Base-by-base conservation (phyloP, 2,888 invertebrate genomes). In the Eumacrocentrus americanus region DNA sequence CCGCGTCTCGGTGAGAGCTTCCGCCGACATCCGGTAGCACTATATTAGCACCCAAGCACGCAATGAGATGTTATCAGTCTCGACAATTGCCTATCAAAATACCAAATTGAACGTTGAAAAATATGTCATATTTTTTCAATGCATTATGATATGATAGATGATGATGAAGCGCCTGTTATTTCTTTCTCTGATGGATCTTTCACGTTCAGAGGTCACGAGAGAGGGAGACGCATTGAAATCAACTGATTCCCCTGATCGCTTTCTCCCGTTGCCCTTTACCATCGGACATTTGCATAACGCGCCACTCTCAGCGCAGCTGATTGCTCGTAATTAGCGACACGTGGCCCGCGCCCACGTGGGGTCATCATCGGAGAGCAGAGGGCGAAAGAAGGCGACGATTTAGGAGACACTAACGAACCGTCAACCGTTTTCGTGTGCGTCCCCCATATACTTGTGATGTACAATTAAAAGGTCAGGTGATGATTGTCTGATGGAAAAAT, bases 301-400 rank as follows among this genome's bases (percentile, higher is more conserved):
- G 52, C 44, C n/a, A 16, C 60, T 25, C 37, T 44, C 20, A 52
- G 57, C 40, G 37, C 22, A 25, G 62, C 69, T 74, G 77, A 78
- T 79, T 78, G 74, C 74, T 71, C 69, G 77, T 77, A 79, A 79
- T 79, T 79, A 79, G 79, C 72, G 72, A 77, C 74, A 71, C 74
- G 75, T 74, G 74, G 75, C 77, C 74, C 70, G 70, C 75, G 72
- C 78, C 77, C 74, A 78, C 78, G 72, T 69, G 59, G 65, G 76
- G 76, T 77, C 76, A 73, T 60, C 64, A 60, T 58, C 51, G 5
- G 9, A 38, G 22, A 34, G 18, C 20, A 20, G 22, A 56, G 35
- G 48, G 57, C 40, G 52, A 37, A 48, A 61, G 44, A 47, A 37
- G 47, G 46, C 61, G n/a, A 58, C 57, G 52, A 47, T 35, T 58